Evolutionary conservation across 2,113 vertebrate species (phyloP), one percentile per base, ranked within the genome.

Genomic region (Felis chaus): DNA sequence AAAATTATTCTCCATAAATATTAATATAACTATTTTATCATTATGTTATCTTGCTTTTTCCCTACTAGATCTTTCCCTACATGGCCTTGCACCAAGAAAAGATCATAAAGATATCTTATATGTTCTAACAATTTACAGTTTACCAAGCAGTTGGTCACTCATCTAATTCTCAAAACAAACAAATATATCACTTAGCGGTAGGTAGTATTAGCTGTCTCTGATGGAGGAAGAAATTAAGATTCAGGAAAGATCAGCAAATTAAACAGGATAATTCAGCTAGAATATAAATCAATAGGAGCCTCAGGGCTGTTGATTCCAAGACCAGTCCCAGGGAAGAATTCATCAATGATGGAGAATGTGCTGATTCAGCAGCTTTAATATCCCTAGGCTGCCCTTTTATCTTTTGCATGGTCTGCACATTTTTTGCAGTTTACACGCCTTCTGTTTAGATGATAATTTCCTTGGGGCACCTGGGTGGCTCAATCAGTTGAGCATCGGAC

Each of bases 11-110:
- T 27, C 27, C 80, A 65, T 82, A 92, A 68, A 63, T 84, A 86
- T 61, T 41, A 78, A 11, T 81, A 23, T 71, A 88, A 82, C 71
- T 89, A 80, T 86, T 91, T 94, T 91, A 66, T 94, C 31, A 85
- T 39, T 84, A 36, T 55, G 12, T 53, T 87, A 79, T 63, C 9
- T 86, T 93, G 69, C 71, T 66, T 23, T 31, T 69, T 19, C 4
- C 71, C 53, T 65, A 33, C 14, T 45, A 71, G 7, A 41, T 81
- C n/a, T 84, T 31, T 79, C 14, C 27, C 4, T 74, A 53, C 45
- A 14, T 29, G 71, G 3, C 12, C 21, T 81, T 5, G 14, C 19
- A 88, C 4, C 87, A 31, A 94, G 33, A 97, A 91, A 85, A 91
- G 4, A 81, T 25, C 9, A 55, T 73, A 74, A 87, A 89, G 12